Conservation (phyloP, 2,113 vertebrate genomes). For the Todiramphus saurophagus region DNA sequence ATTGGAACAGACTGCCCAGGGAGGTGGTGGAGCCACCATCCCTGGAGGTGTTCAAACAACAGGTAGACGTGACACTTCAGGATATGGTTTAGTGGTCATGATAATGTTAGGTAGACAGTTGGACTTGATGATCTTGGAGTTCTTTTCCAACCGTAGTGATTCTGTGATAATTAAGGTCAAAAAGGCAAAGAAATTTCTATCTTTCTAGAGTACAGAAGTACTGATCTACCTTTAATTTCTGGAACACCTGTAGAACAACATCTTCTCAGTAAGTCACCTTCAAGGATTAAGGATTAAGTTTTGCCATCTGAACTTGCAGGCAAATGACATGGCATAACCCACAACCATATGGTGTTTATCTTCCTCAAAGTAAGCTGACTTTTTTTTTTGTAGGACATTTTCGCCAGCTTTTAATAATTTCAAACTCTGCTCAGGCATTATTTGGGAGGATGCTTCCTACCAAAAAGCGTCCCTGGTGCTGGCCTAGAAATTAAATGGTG, state of each 20-base stretch:
- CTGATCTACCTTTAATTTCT: neutral
- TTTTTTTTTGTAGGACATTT: neutral
- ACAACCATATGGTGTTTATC: neutral
- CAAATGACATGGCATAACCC: neutral
- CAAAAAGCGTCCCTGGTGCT: neutral
- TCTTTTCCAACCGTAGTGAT: too few species aligned
- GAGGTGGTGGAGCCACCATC: too few species aligned
- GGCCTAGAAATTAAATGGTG: neutral
- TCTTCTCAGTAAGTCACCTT: neutral
- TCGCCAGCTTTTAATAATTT: fast-evolving
- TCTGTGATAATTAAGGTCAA: neutral
- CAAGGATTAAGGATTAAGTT: neutral
- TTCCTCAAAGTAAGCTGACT: neutral
- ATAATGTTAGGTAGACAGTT: too few species aligned
- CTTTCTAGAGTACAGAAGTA: neutral
- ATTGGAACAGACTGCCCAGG: too few species aligned
- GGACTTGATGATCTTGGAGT: too few species aligned
- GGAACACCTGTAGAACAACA: neutral
- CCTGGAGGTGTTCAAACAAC: too few species aligned
- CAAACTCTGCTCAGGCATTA: neutral
- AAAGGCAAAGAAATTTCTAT: neutral
- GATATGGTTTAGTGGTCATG: too few species aligned
- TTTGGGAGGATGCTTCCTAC: neutral
- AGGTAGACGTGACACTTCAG: too few species aligned
- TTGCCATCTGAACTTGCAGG: neutral